Conservation (phyloP, 2,113 vertebrate genomes). For the Varanus salvator region DNA sequence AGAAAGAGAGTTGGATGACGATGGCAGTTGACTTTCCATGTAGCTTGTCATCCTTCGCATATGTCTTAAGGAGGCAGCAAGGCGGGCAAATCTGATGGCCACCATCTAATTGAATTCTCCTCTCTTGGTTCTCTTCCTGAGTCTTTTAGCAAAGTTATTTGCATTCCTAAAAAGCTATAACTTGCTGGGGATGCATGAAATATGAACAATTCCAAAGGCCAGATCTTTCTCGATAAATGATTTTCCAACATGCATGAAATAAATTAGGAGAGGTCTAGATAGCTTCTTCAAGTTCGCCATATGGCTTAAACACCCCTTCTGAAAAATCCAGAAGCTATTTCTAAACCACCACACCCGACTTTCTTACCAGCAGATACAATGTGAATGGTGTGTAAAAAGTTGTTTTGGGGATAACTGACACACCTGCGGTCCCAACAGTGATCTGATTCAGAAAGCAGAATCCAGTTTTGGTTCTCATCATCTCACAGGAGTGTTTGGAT, state of each 20-base stretch:
- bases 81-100: too few relatives aligned
- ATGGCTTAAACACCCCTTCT: neutral
- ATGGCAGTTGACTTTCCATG: too few relatives aligned
- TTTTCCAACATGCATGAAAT: too few relatives aligned
- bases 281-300: neutral
- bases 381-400: too few relatives aligned
- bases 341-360: neutral
- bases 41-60: neutral
- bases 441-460: too few relatives aligned
- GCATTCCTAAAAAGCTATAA: neutral
- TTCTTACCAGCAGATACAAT: too few relatives aligned
- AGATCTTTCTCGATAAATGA: neutral
- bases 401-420: too few relatives aligned
- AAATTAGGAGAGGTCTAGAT: neutral
- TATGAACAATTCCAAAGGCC: neutral
- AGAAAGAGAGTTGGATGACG: neutral
- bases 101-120: neutral
- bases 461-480: too few relatives aligned
- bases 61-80: neutral
- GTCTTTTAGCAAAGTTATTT: too few relatives aligned
- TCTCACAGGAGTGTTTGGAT: too few relatives aligned
- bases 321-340: neutral
- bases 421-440: too few relatives aligned
- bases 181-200: too few relatives aligned
- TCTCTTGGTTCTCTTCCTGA: neutral